These are phyloP conservation scores for Mus pahari DNA, from an alignment of 2,113 vertebrate species.

Conservation along the genomic window DNA sequence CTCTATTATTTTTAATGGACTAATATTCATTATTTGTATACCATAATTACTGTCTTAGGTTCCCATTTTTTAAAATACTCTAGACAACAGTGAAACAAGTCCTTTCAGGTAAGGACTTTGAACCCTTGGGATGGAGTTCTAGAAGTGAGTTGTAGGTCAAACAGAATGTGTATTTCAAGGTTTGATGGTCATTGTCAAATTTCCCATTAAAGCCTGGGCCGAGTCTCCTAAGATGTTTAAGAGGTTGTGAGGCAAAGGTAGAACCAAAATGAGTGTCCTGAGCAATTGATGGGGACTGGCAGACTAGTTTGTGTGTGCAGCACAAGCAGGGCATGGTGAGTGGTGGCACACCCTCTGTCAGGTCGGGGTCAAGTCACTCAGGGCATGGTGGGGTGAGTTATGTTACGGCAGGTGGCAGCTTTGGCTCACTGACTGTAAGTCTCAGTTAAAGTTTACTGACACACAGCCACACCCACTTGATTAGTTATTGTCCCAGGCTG, in stretches of 20 bases:
- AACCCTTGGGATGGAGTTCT: neutral
- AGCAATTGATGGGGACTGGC: neutral
- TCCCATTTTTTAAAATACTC: neutral
- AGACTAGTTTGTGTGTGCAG: neutral
- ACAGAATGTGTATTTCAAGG: neutral
- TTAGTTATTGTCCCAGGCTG: neutral
- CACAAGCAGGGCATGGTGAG: neutral
- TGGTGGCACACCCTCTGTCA: neutral
- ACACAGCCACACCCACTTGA: neutral
- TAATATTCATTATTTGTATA: neutral
- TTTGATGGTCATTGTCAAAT: constrained; percentile 13
- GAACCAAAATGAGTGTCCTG: neutral
- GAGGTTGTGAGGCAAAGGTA: neutral
- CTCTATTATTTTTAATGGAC: neutral
- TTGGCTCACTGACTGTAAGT: neutral
- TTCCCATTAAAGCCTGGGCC: constrained; percentile 19
- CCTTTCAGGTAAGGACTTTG: neutral
- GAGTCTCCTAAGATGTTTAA: constrained; percentile 21
- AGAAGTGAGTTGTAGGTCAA: constrained; percentile 20
- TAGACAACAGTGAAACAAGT: neutral
- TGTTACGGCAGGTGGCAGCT: neutral
- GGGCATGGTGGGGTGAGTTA: neutral
- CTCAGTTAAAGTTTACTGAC: constrained; percentile 1
- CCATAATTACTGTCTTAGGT: neutral
- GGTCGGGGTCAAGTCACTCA: neutral